Evolutionary conservation across 2,113 vertebrate species (phyloP), one percentile per base, ranked within the genome.

Genomic region (Clarias batrachus): DNA sequence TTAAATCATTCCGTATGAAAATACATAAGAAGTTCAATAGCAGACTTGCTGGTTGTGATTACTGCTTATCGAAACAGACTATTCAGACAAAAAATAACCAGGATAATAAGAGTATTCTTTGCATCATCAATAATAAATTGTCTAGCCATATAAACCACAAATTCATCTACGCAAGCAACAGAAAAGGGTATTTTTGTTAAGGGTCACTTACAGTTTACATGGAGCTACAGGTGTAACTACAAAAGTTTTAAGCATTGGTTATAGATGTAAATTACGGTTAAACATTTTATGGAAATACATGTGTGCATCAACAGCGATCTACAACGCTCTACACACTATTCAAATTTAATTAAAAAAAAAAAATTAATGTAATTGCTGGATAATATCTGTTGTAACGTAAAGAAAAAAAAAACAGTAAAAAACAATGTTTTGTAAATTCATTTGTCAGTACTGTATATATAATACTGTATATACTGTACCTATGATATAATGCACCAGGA

Each of bases 1-100:
- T 88, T 86, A 79, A 90, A 83, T 66, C 80, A 77, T 83, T 83
- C 86, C 77, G 71, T 87, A 76, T 83, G 65, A 82, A 63, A 82
- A 84, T 81, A 86, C 70, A 81, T 23, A 23, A 86, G 81, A 86
- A 57, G 71, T 84, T 54, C 84, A 88, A 23, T 60, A 63, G 16
- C 37, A 71, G 3, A 3, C n/a, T 62, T 3, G 85, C 65, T 66
- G 84, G 48, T 68, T 14, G 2, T 87, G 59, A 81, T 85, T 87
- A 25, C 4, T 76, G 48, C 0, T 11, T 25, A 21, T 78, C 21
- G 12, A 11, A 77, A 60, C 0, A 0, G 37, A 25, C 0, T 19
- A 14, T n/a, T 19, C 23, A 41, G 33, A 77, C 2, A 9, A 2
- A 73, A 73, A 41, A 23, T 23, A 1, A 13, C 10, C 4, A 8